Evolutionary conservation across 1,140 invertebrate species (phyloP), one percentile per base, ranked within the genome.

Genomic region (Drosophila ambigua): DNA sequence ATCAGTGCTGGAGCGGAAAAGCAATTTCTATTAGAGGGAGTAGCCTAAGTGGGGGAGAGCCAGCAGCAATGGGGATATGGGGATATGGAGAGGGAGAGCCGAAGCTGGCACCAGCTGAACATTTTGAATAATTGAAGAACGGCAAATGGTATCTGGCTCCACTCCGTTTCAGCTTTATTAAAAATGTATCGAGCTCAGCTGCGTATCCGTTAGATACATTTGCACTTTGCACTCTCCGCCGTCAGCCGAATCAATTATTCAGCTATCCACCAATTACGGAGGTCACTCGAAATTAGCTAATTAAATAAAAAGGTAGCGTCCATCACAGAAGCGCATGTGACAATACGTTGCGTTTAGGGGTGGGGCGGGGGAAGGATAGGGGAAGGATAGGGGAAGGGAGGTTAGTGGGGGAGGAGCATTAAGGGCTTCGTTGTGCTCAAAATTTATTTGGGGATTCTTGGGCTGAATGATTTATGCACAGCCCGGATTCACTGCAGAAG

Each of bases 231-330:
- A 72, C 80, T 73, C 46, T n/a, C 54, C 78, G 60, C 54, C 78
- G 60, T 45, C 68, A 53, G 60, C 46, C 69, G 26, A 16, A 62
- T 87, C 39, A 82, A 88, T 79, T 88, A 87, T 87, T 88, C 66
- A 87, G 71, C n/a, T 52, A 55, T 62, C 53, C 65, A 69, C 52
- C 87, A 88, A 83, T 88, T 83, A 69, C 67, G 73, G 46, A 31
- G 63, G 61, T 83, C 63, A 79, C 60, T 58, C 57, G 49, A 75
- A 78, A 76, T 75, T 68, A 83, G 76, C 83, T 83, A 87, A 87
- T 88, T 87, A 89, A 79, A 79, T 73, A 87, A 79, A 68, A 87
- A 79, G 74, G 75, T 79, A 69, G 9, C 23, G 16, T 55, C 24
- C 15, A 35, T 9, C 31, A 9, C 11, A 11, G 16, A 26, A 44